Evolutionary conservation across 2,797 vertebrate genomes (phyloP).

Genomic region (Brachyrhaphis roseni): DNA sequence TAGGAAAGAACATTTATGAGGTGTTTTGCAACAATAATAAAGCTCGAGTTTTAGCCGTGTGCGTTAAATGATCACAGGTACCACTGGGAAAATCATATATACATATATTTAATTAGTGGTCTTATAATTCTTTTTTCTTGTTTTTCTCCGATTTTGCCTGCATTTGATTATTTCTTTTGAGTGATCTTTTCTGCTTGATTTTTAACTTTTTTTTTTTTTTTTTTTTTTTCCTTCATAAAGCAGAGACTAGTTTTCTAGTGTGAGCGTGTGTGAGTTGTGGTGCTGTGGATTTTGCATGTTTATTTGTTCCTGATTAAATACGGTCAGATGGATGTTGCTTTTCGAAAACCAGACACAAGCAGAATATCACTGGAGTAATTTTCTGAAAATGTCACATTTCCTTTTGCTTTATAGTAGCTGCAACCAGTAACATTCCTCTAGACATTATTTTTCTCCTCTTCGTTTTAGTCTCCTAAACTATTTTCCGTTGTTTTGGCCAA

Average conservation of each 20-base stretch:
- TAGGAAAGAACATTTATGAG: slow-evolving; percentile 68
- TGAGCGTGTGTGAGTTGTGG: slow-evolving; percentile 71
- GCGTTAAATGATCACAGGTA: slow-evolving; percentile 73
- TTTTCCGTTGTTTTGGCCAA: slow-evolving; percentile 42
- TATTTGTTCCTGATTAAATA: slow-evolving; percentile 70
- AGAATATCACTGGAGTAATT: slow-evolving; percentile 49
- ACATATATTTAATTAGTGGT: slow-evolving; percentile 77
- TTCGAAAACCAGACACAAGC: slow-evolving; percentile 56
- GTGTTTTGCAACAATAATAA: slow-evolving; percentile 71
- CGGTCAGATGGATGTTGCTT: slow-evolving; percentile 64
- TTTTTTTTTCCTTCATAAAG: slow-evolving; percentile 66
- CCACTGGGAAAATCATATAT: slow-evolving; percentile 64
- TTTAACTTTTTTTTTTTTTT: slow-evolving; percentile 56
- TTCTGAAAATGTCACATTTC: slow-evolving; percentile 32
- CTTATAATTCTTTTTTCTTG: slow-evolving; percentile 36
- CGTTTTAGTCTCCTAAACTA: slow-evolving; percentile 54
- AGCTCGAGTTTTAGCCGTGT: slow-evolving; percentile 75
- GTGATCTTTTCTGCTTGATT: slow-evolving; percentile 76
- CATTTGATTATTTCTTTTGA: slow-evolving; percentile 69
- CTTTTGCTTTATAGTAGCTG: slow-evolving; percentile 53
- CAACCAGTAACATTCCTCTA: slow-evolving; percentile 50
- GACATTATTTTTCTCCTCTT: slow-evolving; percentile 39
- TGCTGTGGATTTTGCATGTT: slow-evolving; percentile 83
- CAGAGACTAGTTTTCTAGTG: slow-evolving; percentile 80
- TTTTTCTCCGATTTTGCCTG: slow-evolving; percentile 70